Evolutionary conservation across 2,888 invertebrate species (phyloP).

Genomic region (Campopleginae sp.): DNA sequence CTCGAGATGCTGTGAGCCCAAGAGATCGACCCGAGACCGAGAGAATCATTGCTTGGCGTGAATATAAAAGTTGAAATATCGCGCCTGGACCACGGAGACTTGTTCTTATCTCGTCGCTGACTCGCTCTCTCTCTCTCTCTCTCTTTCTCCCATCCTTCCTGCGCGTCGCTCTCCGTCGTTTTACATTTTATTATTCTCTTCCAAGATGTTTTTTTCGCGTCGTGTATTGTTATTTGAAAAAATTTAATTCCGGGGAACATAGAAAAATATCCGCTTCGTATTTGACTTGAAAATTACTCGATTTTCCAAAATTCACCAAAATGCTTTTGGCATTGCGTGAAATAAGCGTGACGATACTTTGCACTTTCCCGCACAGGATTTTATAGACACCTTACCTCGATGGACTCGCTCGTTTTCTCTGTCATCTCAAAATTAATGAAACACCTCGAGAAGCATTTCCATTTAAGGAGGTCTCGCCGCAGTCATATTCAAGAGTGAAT

Average conservation of each 20-base stretch:
- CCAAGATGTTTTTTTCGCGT: slow-evolving; percentile 15
- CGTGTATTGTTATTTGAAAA: neutral
- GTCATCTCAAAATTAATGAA: neutral
- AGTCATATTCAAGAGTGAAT: too few species aligned
- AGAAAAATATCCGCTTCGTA: neutral
- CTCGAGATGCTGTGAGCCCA: slow-evolving; percentile 58
- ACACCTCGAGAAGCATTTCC: neutral
- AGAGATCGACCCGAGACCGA: slow-evolving; percentile 63
- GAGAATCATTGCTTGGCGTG: slow-evolving; percentile 68
- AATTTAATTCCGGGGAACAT: neutral
- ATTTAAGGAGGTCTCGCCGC: neutral
- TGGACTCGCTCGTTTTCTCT: neutral
- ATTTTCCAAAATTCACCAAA: neutral
- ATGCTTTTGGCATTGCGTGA: neutral
- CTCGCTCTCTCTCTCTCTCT: slow-evolving; percentile 47
- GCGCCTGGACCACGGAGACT: slow-evolving; percentile 69
- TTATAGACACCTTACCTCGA: neutral
- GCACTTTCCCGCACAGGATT: neutral
- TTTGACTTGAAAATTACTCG: neutral
- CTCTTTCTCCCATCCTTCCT: neutral
- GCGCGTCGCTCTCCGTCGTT: slow-evolving; percentile 3
- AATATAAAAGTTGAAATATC: slow-evolving; percentile 73
- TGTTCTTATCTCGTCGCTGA: slow-evolving; percentile 63
- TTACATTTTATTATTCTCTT: slow-evolving; percentile 41
- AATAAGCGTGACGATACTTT: neutral